Evolutionary conservation across 2,888 invertebrate species (phyloP).

Genomic region (Trachelus tabidus): DNA sequence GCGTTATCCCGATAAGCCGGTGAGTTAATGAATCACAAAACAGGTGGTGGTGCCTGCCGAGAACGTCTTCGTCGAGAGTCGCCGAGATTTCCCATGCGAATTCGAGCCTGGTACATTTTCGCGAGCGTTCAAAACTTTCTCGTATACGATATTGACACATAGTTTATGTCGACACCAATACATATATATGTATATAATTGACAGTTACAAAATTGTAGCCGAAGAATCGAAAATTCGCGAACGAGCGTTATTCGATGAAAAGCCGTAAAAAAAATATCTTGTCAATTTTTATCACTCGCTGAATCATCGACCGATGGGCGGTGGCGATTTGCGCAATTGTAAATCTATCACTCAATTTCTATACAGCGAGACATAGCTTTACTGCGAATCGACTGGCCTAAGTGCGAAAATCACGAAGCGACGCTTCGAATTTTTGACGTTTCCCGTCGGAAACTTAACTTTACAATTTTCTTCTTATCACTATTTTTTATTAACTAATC

Average conservation of each 20-base stretch:
- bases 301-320: not conserved
- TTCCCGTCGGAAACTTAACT: not conserved
- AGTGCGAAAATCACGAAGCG: not conserved
- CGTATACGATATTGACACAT: not conserved
- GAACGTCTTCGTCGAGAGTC: constrained; percentile 39
- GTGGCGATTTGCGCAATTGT: not conserved
- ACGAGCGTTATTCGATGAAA: too few relatives aligned
- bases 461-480: not conserved
- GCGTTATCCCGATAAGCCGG: constrained; percentile 66
- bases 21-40: constrained; percentile 67
- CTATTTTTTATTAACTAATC: not conserved
- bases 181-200: not conserved
- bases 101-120: constrained; percentile 18
- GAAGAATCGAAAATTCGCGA: too few relatives aligned
- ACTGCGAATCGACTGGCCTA: not conserved
- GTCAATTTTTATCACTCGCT: not conserved
- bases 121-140: constrained; percentile 12
- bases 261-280: too few relatives aligned
- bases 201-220: not conserved
- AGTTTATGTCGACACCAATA: not conserved
- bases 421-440: not conserved
- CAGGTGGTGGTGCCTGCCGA: constrained; percentile 61
- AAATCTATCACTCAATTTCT: not conserved
- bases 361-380: not conserved
- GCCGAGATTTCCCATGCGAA: not conserved